A percentile compares a stretch with the other conserved stretches of the same genome.
These are phyloP conservation scores for Lepidurus packardi DNA, from an alignment of 1,140 invertebrate species.

Conservation along the genomic window DNA sequence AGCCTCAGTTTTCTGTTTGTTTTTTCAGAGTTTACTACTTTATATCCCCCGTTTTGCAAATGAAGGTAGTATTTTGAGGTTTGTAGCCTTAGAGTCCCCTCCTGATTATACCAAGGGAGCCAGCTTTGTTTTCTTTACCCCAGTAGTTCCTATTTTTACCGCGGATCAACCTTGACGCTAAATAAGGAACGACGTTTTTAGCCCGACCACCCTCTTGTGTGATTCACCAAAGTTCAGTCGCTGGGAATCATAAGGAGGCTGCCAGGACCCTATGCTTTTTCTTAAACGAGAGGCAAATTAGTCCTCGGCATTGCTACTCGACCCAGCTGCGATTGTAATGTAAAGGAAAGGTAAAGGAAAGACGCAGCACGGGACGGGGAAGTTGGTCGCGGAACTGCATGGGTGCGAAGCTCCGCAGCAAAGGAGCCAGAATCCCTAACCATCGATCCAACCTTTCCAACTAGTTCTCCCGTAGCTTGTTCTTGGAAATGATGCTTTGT, in stretches of 20 bases:
- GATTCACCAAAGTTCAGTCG: too few relatives aligned
- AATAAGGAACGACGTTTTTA: too few relatives aligned
- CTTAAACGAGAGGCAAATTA: too few relatives aligned
- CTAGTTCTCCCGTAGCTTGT: neutral
- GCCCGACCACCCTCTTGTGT: too few relatives aligned
- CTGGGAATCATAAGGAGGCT: too few relatives aligned
- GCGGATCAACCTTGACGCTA: too few relatives aligned
- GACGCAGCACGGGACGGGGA: neutral
- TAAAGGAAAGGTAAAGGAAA: neutral
- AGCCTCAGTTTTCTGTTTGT: neutral
- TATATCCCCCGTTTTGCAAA: neutral
- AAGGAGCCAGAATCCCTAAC: slow-evolving; percentile 1
- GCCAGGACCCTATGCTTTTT: too few relatives aligned
- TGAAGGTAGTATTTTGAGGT: slow-evolving; percentile 13
- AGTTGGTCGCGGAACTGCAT: neutral
- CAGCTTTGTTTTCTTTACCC: too few relatives aligned
- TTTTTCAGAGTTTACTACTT: neutral
- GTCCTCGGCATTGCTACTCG: too few relatives aligned
- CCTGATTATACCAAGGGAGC: neutral
- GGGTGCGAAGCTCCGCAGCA: neutral
- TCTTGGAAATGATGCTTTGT: neutral
- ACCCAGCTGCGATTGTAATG: neutral
- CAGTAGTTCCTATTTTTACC: too few relatives aligned
- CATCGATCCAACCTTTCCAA: neutral
- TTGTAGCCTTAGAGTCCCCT: neutral